Evolutionary conservation across 2,888 invertebrate genomes (phyloP).

Genomic region (Ennomos quercinarius): DNA sequence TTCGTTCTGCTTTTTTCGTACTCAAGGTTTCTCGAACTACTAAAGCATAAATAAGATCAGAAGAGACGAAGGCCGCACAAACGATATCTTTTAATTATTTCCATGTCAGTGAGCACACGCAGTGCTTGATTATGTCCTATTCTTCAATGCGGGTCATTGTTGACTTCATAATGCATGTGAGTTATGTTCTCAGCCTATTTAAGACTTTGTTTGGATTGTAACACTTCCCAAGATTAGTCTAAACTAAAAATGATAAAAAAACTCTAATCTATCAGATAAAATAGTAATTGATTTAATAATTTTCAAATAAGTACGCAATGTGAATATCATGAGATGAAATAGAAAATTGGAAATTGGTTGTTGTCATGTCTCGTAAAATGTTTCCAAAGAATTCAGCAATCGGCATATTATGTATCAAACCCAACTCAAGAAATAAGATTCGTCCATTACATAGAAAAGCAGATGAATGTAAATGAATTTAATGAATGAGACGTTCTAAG

Average conservation of each 20-base stretch:
- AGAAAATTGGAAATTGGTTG: too few species aligned
- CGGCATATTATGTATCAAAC: too few species aligned
- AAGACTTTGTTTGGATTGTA: constrained; percentile 29
- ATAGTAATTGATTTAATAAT: too few species aligned
- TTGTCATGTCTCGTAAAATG: too few species aligned
- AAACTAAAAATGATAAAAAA: too few species aligned
- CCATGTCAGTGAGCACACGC: constrained; percentile 42
- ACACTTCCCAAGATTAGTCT: constrained; percentile 8
- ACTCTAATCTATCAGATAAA: too few species aligned
- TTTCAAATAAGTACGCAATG: too few species aligned
- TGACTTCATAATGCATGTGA: constrained; percentile 44
- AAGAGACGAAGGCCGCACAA: constrained; percentile 7
- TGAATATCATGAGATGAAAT: too few species aligned
- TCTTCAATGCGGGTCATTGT: constrained; percentile 55
- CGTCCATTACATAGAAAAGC: too few species aligned
- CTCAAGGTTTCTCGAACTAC: neutral
- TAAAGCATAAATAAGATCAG: constrained; percentile 5
- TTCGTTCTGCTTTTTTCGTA: neutral
- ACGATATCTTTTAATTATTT: constrained; percentile 15
- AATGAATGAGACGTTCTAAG: constrained; percentile 23
- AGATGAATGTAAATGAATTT: too few species aligned
- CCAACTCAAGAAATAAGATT: too few species aligned
- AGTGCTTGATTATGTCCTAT: constrained; percentile 39
- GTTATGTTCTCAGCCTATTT: constrained; percentile 29
- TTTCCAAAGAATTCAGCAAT: too few species aligned